phyloP scores from a whole-genome alignment of 2,888 invertebrate genomes.

The Gymnosoma rotundatum region DNA sequence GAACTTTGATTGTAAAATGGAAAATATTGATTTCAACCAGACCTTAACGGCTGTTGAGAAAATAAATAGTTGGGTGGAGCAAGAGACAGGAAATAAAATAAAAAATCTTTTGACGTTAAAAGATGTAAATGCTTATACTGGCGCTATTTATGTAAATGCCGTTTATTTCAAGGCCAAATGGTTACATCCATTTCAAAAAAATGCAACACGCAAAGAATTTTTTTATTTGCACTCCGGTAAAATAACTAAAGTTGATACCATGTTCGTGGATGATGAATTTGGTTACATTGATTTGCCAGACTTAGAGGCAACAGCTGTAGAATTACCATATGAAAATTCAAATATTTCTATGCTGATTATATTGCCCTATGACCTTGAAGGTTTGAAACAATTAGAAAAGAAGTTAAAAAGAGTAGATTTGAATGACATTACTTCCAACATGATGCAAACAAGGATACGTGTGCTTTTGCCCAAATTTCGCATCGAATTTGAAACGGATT shows the following conservation, averaged over 20 bases:
- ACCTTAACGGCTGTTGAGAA: constrained; percentile 82
- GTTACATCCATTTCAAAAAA: constrained; percentile 85
- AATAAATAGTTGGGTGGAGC: constrained; percentile 92
- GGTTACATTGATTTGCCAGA: constrained; percentile 83
- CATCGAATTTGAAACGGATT: constrained; percentile 87
- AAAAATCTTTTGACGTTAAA: constrained; percentile 84
- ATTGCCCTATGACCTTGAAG: constrained; percentile 87
- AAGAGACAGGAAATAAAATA: constrained; percentile 91
- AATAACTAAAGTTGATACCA: constrained; percentile 86
- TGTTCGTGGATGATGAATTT: constrained; percentile 84
- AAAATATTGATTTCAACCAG: constrained; percentile 85
- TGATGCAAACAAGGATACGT: constrained; percentile 83
- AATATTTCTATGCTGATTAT: constrained; percentile 89
- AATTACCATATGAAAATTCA: constrained; percentile 87
- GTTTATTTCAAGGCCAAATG: constrained; percentile 92
- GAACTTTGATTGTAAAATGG: too few species aligned
- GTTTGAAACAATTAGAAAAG: constrained; percentile 85
- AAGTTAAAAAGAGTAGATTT: constrained; percentile 85
- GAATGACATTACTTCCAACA: constrained; percentile 82
- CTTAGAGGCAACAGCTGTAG: constrained; percentile 85
- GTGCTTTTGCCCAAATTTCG: constrained; percentile 91
- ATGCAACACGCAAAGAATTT: constrained; percentile 84
- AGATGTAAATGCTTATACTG: constrained; percentile 83
- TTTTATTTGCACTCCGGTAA: constrained; percentile 85
- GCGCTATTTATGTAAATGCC: constrained; percentile 88